Evolutionary conservation across 2,888 invertebrate species (phyloP).

Genomic region (Epinotia ramella): DNA sequence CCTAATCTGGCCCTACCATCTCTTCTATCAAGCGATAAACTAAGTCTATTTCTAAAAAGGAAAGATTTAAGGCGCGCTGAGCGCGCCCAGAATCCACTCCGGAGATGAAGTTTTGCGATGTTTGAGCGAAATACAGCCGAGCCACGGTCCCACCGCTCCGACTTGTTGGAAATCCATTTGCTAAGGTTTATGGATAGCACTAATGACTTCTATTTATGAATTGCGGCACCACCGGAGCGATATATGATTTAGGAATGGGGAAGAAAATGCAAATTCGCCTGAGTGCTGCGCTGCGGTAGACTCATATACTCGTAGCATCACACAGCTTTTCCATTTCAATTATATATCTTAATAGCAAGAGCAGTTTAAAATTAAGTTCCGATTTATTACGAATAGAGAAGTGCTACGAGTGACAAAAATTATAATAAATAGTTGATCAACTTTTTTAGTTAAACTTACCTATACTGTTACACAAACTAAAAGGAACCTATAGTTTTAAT

Average conservation of each 20-base stretch:
- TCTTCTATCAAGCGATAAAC: slow-evolving; percentile 1
- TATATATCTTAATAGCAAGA: background rate
- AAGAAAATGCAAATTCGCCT: slow-evolving; percentile 33
- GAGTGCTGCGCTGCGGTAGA: slow-evolving; percentile 12
- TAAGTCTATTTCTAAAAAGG: slow-evolving; percentile 2
- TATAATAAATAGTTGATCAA: background rate
- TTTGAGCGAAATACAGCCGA: slow-evolving; percentile 39
- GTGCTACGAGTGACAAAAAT: background rate
- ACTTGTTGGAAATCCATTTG: slow-evolving; percentile 42
- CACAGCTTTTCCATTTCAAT: background rate
- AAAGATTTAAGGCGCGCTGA: slow-evolving; percentile 8
- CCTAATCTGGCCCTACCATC: background rate
- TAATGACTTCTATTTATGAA: slow-evolving; percentile 45
- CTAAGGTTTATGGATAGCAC: slow-evolving; percentile 43
- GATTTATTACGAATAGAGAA: background rate
- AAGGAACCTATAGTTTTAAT: background rate
- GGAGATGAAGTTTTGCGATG: slow-evolving; percentile 30
- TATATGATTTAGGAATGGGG: slow-evolving; percentile 29
- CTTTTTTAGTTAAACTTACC: background rate
- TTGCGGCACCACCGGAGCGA: slow-evolving; percentile 28
- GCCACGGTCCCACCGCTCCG: slow-evolving; percentile 19
- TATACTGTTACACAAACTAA: background rate
- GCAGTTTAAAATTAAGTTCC: background rate
- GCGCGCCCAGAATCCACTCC: slow-evolving; percentile 31
- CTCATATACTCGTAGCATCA: background rate